These are phyloP conservation scores for Cavia aperea DNA, from an alignment of 2,113 vertebrate genomes.

Conservation along the genomic window DNA sequence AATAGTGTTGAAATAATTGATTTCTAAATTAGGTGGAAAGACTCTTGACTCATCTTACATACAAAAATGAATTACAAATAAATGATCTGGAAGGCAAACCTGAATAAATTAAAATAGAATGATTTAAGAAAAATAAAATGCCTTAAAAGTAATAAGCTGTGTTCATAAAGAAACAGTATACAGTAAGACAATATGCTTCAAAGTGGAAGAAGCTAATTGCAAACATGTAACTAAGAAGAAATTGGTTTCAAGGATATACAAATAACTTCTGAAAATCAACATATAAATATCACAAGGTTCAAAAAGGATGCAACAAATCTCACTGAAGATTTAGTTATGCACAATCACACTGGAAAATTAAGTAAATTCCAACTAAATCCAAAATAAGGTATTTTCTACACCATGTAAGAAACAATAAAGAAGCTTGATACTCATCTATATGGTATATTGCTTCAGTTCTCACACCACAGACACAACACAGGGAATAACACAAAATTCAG, in stretches of 20 bases:
- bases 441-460: neutral
- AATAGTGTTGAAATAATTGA: neutral
- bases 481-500: neutral
- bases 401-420: neutral
- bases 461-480: neutral
- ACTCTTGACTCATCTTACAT: neutral
- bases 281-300: neutral
- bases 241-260: neutral
- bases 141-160: neutral
- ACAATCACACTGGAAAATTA: neutral
- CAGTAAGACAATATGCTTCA: neutral
- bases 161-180: neutral
- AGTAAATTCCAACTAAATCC: neutral
- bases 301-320: neutral
- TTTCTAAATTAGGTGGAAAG: neutral
- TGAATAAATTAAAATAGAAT: neutral
- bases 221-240: neutral
- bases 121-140: neutral
- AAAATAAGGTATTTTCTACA: neutral
- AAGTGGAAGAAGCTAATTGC: neutral
- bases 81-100: neutral
- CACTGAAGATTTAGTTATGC: neutral
- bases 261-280: neutral
- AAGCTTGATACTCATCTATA: neutral
- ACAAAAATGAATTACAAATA: neutral